A percentile compares a stretch with the other conserved stretches of the same genome.
Conservation (phyloP, 2,797 vertebrate species). For the Syngnathus rostellatus region DNA sequence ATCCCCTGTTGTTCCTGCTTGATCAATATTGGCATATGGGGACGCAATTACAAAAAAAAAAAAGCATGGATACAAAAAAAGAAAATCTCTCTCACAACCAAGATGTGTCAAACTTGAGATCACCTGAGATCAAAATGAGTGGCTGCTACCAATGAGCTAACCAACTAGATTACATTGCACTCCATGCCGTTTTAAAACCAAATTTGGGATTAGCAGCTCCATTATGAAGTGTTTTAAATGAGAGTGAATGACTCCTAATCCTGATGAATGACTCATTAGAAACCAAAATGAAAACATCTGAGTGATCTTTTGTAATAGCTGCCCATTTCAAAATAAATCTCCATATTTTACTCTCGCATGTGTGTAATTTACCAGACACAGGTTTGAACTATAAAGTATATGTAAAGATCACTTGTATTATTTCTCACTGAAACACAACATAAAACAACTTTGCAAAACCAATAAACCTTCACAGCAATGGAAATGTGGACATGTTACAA, state of each 20-base stretch:
- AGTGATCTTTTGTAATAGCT: not conserved
- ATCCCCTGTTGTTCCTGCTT: no score
- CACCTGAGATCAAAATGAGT: not conserved
- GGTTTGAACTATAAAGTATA: not conserved
- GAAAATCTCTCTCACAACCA: not conserved
- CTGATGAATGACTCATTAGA: not conserved
- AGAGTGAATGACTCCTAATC: not conserved
- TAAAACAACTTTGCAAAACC: not conserved
- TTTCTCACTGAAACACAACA: conserved; percentile 44
- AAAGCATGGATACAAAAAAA: no score
- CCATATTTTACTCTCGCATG: not conserved
- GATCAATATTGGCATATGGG: no score
- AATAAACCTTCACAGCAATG: not conserved
- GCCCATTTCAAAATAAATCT: not conserved
- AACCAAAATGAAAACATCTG: not conserved
- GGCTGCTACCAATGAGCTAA: not conserved
- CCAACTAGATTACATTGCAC: not conserved
- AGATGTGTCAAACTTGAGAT: not conserved
- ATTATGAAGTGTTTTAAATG: not conserved
- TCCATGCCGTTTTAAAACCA: not conserved
- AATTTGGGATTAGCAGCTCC: not conserved
- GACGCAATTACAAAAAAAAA: no score
- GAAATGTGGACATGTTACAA: not conserved
- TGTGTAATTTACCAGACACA: conserved; percentile 8
- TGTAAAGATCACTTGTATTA: conserved; percentile 41